A percentile compares a stretch with the other conserved stretches of the same genome.
phyloP scores from a whole-genome alignment of 2,113 vertebrate genomes.

The Thryonomys swinderianus region DNA sequence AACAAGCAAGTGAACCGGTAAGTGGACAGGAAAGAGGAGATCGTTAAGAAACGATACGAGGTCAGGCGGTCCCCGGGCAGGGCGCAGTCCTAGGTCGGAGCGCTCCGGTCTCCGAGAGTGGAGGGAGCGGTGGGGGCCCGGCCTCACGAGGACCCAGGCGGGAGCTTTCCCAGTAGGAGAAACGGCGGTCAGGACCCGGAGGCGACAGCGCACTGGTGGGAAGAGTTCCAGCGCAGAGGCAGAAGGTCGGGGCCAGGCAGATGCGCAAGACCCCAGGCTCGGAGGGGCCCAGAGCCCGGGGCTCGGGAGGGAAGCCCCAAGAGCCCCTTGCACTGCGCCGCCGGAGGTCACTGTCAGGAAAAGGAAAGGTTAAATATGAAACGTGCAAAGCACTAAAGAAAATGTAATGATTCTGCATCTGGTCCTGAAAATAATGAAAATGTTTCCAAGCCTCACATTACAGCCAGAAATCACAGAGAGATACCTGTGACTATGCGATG shows the following conservation, averaged over 20 bases:
- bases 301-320: background rate
- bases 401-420: background rate
- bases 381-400: background rate
- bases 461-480: background rate
- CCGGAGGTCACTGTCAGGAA: background rate
- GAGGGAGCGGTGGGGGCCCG: background rate
- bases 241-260: background rate
- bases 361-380: slow-evolving; percentile 1
- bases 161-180: background rate
- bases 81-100: background rate
- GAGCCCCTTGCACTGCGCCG: background rate
- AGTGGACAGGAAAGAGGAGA: background rate
- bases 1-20: background rate
- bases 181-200: background rate
- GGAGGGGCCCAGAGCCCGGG: background rate
- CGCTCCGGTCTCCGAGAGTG: background rate
- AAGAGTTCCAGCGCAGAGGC: background rate
- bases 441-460: background rate
- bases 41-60: background rate
- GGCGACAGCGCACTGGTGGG: background rate
- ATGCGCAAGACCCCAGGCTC: background rate
- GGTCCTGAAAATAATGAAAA: background rate
- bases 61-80: background rate
- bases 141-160: background rate
- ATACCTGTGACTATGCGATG: background rate